A percentile compares a stretch with the other conserved stretches of the same genome.
phyloP scores from a whole-genome alignment of 2,113 vertebrate species.

The Mormyrus iriodes region DNA sequence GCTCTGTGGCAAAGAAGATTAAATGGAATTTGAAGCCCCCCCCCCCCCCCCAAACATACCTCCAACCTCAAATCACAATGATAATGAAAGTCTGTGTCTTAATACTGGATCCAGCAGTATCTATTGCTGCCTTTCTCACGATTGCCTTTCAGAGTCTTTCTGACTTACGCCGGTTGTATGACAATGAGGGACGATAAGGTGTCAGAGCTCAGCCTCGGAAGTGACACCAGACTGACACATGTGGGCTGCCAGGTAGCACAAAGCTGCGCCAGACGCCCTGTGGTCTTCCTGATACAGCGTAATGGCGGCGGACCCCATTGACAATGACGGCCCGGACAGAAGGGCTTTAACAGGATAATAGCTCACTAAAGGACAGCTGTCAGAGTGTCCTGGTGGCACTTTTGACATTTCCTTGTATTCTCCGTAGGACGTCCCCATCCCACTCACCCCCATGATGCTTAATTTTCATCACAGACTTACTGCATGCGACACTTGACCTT shows the following conservation, averaged over 20 bases:
- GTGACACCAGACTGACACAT: neutral
- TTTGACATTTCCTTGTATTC: neutral
- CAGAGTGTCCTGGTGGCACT: neutral
- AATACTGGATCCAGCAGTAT: neutral
- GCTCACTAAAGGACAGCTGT: neutral
- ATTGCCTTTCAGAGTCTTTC: neutral
- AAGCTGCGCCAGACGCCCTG: neutral
- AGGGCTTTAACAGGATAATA: neutral
- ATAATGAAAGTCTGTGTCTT: neutral
- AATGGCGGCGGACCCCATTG: neutral
- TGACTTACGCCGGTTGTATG: neutral
- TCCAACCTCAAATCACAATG: neutral
- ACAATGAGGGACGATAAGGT: neutral
- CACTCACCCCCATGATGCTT: neutral
- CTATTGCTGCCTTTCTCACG: neutral
- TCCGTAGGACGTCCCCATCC: neutral
- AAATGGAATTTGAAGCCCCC: neutral
- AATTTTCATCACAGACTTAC: neutral
- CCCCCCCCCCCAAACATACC: neutral
- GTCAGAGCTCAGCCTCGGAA: neutral
- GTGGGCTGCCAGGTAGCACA: neutral
- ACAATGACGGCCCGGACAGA: conserved; percentile 10
- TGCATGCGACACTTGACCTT: neutral
- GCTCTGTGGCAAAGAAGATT: neutral
- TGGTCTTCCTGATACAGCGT: neutral